Evolutionary conservation across 2,888 invertebrate genomes (phyloP).

Genomic region (Temnothorax rugatulus): DNA sequence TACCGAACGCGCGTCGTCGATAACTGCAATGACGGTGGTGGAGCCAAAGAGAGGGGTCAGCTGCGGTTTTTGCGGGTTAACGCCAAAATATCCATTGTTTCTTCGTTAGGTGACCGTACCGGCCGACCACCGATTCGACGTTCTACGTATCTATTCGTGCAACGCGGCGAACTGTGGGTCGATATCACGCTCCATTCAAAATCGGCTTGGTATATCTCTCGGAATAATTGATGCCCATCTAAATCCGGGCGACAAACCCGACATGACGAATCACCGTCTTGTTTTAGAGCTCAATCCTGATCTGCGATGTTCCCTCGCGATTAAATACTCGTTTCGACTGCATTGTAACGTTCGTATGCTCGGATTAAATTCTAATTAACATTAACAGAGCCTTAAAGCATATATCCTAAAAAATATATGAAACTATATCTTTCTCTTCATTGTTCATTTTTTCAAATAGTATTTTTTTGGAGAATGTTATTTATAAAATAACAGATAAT

Average conservation of each 20-base stretch:
- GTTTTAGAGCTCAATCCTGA: slow-evolving; percentile 48
- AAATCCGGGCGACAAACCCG: slow-evolving; percentile 49
- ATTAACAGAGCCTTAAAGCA: neutral
- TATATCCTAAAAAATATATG: neutral
- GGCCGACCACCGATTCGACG: slow-evolving; percentile 42
- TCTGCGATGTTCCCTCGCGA: slow-evolving; percentile 21
- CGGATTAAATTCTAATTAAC: slow-evolving; percentile 10
- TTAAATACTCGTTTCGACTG: slow-evolving; percentile 23
- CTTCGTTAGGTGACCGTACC: slow-evolving; percentile 72
- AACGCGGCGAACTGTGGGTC: slow-evolving; percentile 52
- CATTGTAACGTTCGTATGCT: neutral
- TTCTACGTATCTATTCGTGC: slow-evolving; percentile 48
- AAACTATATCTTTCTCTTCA: neutral
- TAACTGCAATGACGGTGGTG: slow-evolving; percentile 57
- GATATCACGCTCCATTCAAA: slow-evolving; percentile 61
- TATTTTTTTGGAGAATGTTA: neutral
- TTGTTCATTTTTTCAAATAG: neutral
- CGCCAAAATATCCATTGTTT: slow-evolving; percentile 73
- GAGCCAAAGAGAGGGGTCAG: slow-evolving; percentile 37
- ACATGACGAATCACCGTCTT: slow-evolving; percentile 54
- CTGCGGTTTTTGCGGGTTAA: slow-evolving; percentile 63
- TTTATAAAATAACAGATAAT: neutral
- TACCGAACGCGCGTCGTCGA: slow-evolving; percentile 64
- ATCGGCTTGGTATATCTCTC: slow-evolving; percentile 60
- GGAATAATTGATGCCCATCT: slow-evolving; percentile 55